These are phyloP conservation scores for Nannoperca obscura DNA, from an alignment of 2,797 vertebrate species.

Conservation along the genomic window DNA sequence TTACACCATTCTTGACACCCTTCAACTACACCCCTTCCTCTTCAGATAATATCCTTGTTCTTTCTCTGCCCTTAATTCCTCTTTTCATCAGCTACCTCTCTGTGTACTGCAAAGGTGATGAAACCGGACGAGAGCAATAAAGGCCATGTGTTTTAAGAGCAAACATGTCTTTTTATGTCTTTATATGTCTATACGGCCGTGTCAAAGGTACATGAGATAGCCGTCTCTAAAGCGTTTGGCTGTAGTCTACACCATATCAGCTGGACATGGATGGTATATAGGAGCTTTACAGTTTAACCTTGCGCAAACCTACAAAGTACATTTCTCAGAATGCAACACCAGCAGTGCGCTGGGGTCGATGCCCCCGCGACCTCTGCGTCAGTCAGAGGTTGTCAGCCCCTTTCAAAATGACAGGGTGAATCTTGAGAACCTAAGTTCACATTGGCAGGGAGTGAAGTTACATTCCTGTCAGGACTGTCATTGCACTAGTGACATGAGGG, in stretches of 20 bases:
- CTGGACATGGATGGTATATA: conserved; percentile 69
- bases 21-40: conserved; percentile 65
- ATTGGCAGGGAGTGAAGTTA: conserved; percentile 55
- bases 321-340: conserved; percentile 76
- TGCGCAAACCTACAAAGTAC: conserved; percentile 70
- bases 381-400: conserved; percentile 60
- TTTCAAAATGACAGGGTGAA: conserved; percentile 65
- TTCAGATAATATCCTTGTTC: conserved; percentile 69
- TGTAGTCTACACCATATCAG: conserved; percentile 49
- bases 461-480: conserved; percentile 61
- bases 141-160: conserved; percentile 55
- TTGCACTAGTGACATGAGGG: conserved; percentile 44
- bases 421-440: conserved; percentile 71
- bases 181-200: conserved; percentile 30
- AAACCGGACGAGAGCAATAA: conserved; percentile 58
- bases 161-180: conserved; percentile 62
- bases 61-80: conserved; percentile 65
- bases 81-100: conserved; percentile 61
- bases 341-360: conserved; percentile 65
- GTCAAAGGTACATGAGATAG: conserved; percentile 63
- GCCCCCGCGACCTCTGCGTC: conserved; percentile 54
- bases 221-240: conserved; percentile 39
- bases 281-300: conserved; percentile 72
- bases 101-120: conserved; percentile 51
- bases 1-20: conserved; percentile 71